These are phyloP conservation scores for Gymnopithys bicolor DNA, from an alignment of 2,797 vertebrate genomes.

Conservation along the genomic window DNA sequence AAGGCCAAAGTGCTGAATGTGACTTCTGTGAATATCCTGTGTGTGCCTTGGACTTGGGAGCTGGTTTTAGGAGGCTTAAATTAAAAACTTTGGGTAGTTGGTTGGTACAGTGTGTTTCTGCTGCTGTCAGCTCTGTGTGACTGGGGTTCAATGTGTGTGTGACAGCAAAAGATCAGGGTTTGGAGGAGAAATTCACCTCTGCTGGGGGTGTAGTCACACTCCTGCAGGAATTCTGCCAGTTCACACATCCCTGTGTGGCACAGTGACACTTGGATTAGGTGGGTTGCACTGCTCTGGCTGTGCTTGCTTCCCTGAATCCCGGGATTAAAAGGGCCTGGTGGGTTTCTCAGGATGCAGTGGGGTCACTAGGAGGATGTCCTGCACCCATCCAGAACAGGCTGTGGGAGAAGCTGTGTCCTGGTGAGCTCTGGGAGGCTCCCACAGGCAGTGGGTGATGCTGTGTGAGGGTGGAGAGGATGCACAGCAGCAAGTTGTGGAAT, in stretches of 20 bases:
- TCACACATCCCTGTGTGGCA: neutral
- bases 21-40: neutral
- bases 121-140: neutral
- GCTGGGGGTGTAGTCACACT: fast-evolving
- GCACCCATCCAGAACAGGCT: neutral
- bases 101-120: neutral
- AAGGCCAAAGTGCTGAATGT: neutral
- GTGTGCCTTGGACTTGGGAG: neutral
- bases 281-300: neutral
- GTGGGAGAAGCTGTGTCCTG: neutral
- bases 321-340: neutral
- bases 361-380: neutral
- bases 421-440: neutral
- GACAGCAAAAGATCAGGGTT: neutral
- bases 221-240: neutral
- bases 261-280: neutral
- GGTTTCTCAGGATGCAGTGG: neutral
- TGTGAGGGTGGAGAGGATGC: fast-evolving
- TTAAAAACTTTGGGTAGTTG: neutral
- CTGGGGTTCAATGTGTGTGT: neutral
- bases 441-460: neutral
- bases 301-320: neutral
- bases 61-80: neutral
- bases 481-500: fast-evolving
- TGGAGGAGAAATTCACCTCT: neutral